Conservation (phyloP, 2,888 invertebrate species). For the Limnephilus rhombicus region DNA sequence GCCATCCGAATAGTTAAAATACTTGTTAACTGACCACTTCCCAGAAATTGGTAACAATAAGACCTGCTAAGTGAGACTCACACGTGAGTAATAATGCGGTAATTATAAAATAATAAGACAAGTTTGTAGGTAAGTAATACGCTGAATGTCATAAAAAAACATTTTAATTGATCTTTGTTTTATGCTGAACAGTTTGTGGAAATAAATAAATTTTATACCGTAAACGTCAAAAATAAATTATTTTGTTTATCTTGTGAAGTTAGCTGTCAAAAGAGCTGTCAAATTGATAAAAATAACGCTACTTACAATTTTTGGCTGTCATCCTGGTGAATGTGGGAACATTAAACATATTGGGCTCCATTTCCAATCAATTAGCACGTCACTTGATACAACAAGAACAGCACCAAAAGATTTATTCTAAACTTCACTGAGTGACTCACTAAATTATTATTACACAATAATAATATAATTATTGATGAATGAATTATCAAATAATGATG, state of each 20-base stretch:
- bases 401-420: neutral
- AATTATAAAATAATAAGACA: neutral
- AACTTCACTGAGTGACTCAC: conserved; percentile 18
- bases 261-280: neutral
- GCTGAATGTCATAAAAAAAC: neutral
- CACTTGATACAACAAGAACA: neutral
- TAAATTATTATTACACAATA: conserved; percentile 26
- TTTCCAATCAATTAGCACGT: neutral
- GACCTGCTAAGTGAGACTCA: neutral
- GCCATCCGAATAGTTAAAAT: neutral
- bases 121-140: neutral
- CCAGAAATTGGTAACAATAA: neutral
- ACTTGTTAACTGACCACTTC: neutral
- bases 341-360: neutral
- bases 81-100: neutral
- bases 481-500: neutral
- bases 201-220: neutral
- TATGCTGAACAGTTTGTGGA: neutral
- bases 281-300: neutral
- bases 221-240: neutral
- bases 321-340: neutral
- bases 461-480: neutral
- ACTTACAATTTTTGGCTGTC: neutral
- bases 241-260: neutral
- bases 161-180: neutral